Base-by-base conservation (phyloP, 2,797 vertebrate genomes). In the Tolypeutes matacus region DNA sequence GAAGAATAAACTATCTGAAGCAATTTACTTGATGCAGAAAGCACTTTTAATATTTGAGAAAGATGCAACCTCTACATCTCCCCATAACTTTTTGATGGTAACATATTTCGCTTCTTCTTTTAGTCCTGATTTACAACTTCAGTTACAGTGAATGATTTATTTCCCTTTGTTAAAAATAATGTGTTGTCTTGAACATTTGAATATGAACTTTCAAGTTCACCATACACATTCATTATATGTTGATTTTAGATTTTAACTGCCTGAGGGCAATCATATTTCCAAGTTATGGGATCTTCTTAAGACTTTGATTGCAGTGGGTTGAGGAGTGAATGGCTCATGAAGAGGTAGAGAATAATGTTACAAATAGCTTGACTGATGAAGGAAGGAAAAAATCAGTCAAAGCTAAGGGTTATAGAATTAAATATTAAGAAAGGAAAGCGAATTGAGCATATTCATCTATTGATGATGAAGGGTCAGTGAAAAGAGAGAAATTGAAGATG, bases 1-100 rank as follows among this genome's bases (percentile, higher is more conserved):
- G 96, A 99, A 98, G 97, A 99, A 99, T 98, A 99, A 99, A 78
- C 96, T 99, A 80, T 99, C 99, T 95, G 99, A 98, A 98, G 99
- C 99, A 75, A 97, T 99, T 89, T 99, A 99, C 96, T 98, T 99
- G 97, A 98, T 98, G 95, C 99, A 99, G 97, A 99, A 99, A 96
- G 98, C 99, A 89, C 97, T 98, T 78, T 90, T 98, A 95, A 95
- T 98, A 34, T 98, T 98, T 96, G 98, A 97, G 95, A 97, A 97
- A 64, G 97, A 98, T 31, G 82, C 96, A 94, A 92, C 91, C 23
- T 93, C 95, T 93, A 92, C 86, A 95, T 98, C 95, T 69, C 97
- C 98, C 96, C 98, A 95, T 94, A 98, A 98, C 69, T 97, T 99
- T 64, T 98, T 99, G 72, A 98, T 99, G 99, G 99, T 99, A 97